These are phyloP conservation scores for Pyrocephalus nanus DNA, from an alignment of 2,797 vertebrate species.

Conservation along the genomic window DNA sequence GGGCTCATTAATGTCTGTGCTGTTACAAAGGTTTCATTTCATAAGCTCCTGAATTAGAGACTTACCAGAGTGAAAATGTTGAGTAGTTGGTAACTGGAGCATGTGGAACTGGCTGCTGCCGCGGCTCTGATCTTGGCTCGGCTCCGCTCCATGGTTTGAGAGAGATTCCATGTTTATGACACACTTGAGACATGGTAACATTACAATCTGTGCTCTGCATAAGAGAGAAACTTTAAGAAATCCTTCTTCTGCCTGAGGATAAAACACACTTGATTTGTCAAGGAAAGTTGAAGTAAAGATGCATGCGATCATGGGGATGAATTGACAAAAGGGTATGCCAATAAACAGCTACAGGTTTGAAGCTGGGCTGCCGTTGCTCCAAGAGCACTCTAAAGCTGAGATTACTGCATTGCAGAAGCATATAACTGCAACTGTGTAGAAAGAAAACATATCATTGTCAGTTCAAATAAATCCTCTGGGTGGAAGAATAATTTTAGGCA, in stretches of 20 bases:
- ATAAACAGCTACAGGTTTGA: conserved; percentile 41
- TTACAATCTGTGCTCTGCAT: conserved; percentile 24
- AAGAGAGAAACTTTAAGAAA: conserved; percentile 41
- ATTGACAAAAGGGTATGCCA: conserved; percentile 14
- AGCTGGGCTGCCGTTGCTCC: neutral
- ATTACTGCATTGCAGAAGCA: neutral
- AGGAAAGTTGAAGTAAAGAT: conserved; percentile 45
- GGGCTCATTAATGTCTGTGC: neutral
- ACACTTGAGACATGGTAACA: neutral
- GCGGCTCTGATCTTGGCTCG: neutral
- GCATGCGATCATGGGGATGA: conserved; percentile 35
- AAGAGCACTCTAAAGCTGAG: neutral
- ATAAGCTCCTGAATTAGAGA: neutral
- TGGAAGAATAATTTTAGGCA: neutral
- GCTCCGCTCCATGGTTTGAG: neutral
- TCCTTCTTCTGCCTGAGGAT: conserved; percentile 46
- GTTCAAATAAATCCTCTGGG: neutral
- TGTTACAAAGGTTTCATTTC: conserved; percentile 3
- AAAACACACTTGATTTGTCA: conserved; percentile 61
- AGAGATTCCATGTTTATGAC: conserved; percentile 7
- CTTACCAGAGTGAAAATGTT: conserved; percentile 14
- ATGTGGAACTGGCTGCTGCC: neutral
- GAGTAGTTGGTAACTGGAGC: neutral
- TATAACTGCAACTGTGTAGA: neutral
- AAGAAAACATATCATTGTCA: neutral